phyloP scores from a whole-genome alignment of 2,113 vertebrate species.

The Gobio gobio region DNA sequence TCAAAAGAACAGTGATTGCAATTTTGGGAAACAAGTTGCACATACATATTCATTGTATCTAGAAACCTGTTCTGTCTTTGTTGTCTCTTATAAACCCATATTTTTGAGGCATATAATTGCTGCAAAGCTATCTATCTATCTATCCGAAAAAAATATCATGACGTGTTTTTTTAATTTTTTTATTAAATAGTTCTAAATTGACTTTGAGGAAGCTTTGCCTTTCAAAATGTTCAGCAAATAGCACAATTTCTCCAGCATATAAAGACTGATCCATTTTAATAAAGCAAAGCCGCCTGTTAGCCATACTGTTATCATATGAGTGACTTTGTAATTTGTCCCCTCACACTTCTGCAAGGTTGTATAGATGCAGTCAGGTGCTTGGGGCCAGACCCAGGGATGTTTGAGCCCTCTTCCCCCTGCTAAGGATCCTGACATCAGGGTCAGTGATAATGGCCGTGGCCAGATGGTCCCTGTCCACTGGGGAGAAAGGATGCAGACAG shows the following conservation, averaged over 20 bases:
- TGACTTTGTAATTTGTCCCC: constrained; percentile 69
- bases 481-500: constrained; percentile 76
- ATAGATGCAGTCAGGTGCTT: constrained; percentile 75
- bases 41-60: no score
- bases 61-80: no score
- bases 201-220: neutral
- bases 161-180: no score
- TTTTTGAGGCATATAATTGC: no score
- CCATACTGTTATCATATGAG: constrained; percentile 31
- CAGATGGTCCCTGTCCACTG: constrained; percentile 80
- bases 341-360: constrained; percentile 78
- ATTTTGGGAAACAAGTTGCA: neutral
- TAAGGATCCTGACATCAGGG: constrained; percentile 78
- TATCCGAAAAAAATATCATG: neutral
- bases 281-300: neutral
- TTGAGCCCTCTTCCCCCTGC: constrained; percentile 73
- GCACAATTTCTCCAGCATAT: neutral
- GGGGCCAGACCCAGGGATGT: constrained; percentile 76
- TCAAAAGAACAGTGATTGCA: neutral
- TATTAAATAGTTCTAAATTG: neutral
- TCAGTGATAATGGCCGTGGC: constrained; percentile 72
- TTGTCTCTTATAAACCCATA: no score
- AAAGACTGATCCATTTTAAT: neutral
- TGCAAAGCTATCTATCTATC: no score
- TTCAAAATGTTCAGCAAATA: neutral